These are phyloP conservation scores for Myotis pilosus DNA, from an alignment of 2,797 vertebrate genomes.

Conservation along the genomic window DNA sequence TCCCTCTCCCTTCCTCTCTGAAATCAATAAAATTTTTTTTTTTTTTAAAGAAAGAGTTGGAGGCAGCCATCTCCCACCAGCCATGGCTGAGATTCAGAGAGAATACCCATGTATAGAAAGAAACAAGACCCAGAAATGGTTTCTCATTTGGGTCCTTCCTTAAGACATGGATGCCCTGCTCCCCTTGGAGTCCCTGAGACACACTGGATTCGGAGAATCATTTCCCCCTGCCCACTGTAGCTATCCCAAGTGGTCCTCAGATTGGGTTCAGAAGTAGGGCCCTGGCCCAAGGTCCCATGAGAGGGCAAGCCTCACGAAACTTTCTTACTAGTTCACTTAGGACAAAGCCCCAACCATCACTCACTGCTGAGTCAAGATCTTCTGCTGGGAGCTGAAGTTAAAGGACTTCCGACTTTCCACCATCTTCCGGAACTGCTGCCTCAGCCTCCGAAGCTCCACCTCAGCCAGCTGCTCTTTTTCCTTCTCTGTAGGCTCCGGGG, in stretches of 20 bases:
- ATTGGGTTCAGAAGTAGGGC: background rate
- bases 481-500: background rate
- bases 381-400: constrained; percentile 22
- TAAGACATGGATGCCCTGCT: background rate
- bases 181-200: background rate
- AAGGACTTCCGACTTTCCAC: constrained; percentile 69
- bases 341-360: background rate
- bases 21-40: no score
- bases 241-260: background rate
- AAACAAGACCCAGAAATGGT: background rate
- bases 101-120: background rate
- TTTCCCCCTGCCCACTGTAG: background rate
- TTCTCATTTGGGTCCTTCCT: background rate
- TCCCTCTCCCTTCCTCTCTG: no score
- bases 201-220: background rate
- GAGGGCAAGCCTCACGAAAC: background rate
- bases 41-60: no score
- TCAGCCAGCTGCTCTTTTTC: constrained; percentile 47
- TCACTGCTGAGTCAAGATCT: constrained; percentile 78
- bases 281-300: background rate
- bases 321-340: background rate
- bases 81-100: background rate
- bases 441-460: constrained; percentile 69
- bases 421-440: constrained; percentile 77
- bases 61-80: background rate